A percentile compares a stretch with the other conserved stretches of the same genome.
These are phyloP conservation scores for Aphaenogaster rudis DNA, from an alignment of 1,140 invertebrate species.

Conservation along the genomic window DNA sequence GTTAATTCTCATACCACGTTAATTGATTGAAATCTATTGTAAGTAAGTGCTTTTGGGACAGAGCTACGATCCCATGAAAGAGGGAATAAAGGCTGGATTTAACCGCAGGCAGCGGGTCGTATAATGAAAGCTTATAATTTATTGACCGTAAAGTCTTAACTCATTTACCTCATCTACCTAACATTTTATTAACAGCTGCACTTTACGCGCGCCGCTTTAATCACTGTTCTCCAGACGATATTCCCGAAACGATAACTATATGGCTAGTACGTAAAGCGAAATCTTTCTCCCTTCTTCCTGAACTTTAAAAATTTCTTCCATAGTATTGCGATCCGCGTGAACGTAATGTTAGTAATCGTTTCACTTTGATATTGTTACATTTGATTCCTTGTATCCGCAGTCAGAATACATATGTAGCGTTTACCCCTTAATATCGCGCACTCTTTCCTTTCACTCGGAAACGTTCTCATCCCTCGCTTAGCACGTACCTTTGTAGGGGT, in stretches of 20 bases:
- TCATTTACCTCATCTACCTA: slow-evolving; percentile 70
- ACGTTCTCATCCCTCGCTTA: slow-evolving; percentile 47
- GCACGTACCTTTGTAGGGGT: slow-evolving; percentile 49
- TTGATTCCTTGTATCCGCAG: background rate
- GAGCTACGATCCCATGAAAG: slow-evolving; percentile 20
- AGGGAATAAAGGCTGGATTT: slow-evolving; percentile 54
- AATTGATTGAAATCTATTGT: slow-evolving; percentile 23
- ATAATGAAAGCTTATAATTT: slow-evolving; percentile 71
- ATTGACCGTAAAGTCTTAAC: slow-evolving; percentile 69
- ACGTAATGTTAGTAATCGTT: slow-evolving; percentile 2
- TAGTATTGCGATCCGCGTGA: background rate
- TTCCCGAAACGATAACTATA: slow-evolving; percentile 37
- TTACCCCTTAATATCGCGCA: slow-evolving; percentile 37
- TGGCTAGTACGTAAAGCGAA: background rate
- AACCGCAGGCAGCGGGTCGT: slow-evolving; percentile 50
- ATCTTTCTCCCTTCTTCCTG: background rate
- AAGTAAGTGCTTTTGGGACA: background rate
- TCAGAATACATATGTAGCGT: slow-evolving; percentile 28
- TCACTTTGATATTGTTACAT: slow-evolving; percentile 24
- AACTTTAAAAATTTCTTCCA: background rate
- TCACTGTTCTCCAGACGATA: slow-evolving; percentile 49
- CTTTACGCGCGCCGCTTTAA: slow-evolving; percentile 65
- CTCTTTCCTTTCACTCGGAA: slow-evolving; percentile 59
- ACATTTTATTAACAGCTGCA: slow-evolving; percentile 75
- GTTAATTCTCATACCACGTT: slow-evolving; percentile 15